Evolutionary conservation across 2,888 invertebrate genomes (phyloP).

Genomic region (Drosophila siamana): DNA sequence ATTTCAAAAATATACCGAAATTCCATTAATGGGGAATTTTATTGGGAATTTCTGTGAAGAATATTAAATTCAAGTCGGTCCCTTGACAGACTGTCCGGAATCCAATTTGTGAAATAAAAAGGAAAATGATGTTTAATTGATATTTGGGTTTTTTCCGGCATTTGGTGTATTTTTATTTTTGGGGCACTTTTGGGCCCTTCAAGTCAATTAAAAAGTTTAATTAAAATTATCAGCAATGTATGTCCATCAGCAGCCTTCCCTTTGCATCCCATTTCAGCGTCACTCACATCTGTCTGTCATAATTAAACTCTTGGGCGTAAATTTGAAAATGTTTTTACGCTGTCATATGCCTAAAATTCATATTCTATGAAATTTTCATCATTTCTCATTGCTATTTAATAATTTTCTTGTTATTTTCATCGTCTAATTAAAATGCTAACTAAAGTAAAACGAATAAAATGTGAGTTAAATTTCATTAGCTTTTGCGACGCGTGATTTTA

Average conservation of each 20-base stretch:
- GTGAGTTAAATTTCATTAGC: no score
- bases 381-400: background rate
- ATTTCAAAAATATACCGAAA: slow-evolving; percentile 24
- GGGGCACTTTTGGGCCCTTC: slow-evolving; percentile 24
- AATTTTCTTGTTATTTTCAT: background rate
- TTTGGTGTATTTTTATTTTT: slow-evolving; percentile 5
- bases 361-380: background rate
- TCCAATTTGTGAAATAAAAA: slow-evolving; percentile 2
- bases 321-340: background rate
- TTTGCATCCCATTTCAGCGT: slow-evolving; percentile 3
- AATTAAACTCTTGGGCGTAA: slow-evolving; percentile 32
- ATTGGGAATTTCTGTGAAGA: background rate
- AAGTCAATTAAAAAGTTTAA: slow-evolving; percentile 74
- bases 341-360: background rate
- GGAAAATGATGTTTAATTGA: slow-evolving; percentile 39
- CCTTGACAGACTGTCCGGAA: slow-evolving; percentile 4
- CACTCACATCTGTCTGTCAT: slow-evolving; percentile 37
- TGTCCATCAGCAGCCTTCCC: slow-evolving; percentile 22
- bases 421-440: background rate
- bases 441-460: background rate
- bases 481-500: background rate
- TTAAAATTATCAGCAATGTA: slow-evolving; percentile 51
- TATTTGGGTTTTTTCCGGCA: slow-evolving; percentile 17
- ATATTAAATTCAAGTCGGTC: slow-evolving; percentile 16
- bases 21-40: slow-evolving; percentile 12